Evolutionary conservation across 2,888 invertebrate genomes (phyloP).

Genomic region (Vandiemenella viatica): DNA sequence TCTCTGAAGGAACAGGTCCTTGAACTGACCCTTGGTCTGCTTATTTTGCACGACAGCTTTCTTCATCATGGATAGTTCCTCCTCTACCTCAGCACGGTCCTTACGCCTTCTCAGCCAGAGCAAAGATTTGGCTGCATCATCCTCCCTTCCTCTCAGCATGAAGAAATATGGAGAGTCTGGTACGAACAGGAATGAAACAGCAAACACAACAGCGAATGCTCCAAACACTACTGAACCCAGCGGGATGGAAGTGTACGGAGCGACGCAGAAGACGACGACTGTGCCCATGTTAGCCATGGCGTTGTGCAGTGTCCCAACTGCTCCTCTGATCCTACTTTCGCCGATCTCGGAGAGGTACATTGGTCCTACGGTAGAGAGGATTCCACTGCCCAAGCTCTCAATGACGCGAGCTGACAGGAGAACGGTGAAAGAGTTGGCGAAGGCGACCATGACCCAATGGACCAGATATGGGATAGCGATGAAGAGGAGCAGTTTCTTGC

Average conservation of each 20-base stretch:
- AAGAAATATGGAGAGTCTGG: slow-evolving; percentile 51
- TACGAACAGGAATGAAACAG: slow-evolving; percentile 40
- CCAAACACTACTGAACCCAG: slow-evolving; percentile 37
- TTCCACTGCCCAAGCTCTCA: slow-evolving; percentile 31
- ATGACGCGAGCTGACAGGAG: slow-evolving; percentile 30
- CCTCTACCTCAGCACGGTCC: too few species aligned
- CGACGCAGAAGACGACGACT: slow-evolving; percentile 26
- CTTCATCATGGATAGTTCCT: too few species aligned
- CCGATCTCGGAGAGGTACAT: slow-evolving; percentile 45
- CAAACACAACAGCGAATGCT: slow-evolving; percentile 37
- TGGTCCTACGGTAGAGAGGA: slow-evolving; percentile 33
- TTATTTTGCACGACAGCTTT: too few species aligned
- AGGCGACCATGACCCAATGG: slow-evolving; percentile 24
- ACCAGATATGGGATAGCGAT: slow-evolving; percentile 23
- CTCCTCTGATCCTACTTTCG: slow-evolving; percentile 37
- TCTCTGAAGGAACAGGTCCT: too few species aligned
- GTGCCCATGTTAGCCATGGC: slow-evolving; percentile 14
- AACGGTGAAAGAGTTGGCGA: slow-evolving; percentile 19
- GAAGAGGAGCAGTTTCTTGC: slow-evolving; percentile 22
- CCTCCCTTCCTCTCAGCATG: slow-evolving; percentile 34
- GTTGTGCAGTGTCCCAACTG: slow-evolving; percentile 34
- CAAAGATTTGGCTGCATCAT: slow-evolving; percentile 39
- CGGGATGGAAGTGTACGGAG: slow-evolving; percentile 32
- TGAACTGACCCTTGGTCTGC: too few species aligned
- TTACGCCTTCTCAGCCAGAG: too few species aligned